Percentiles rank a stretch among this genome's conserved stretches.
Conservation (phyloP, 2,888 invertebrate species). For the Lasioglossum pauxillum region DNA sequence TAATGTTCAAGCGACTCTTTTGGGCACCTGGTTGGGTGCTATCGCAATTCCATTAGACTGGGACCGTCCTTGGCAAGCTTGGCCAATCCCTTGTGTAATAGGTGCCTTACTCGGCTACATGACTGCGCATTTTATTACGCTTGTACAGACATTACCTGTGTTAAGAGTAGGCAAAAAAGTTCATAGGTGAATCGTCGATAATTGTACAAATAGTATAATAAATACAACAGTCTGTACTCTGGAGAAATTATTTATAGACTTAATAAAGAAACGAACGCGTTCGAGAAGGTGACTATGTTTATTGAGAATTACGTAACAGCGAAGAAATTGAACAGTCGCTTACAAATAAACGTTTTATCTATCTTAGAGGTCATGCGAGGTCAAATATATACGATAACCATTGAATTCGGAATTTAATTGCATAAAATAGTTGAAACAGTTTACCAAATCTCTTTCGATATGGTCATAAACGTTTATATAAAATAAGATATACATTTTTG, state of each 20-base stretch:
- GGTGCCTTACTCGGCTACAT: conserved; percentile 89
- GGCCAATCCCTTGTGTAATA: conserved; percentile 90
- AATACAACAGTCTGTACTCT: conserved; percentile 14
- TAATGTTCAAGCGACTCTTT: conserved; percentile 87
- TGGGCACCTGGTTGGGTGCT: conserved; percentile 94
- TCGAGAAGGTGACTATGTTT: background rate
- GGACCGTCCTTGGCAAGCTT: conserved; percentile 95
- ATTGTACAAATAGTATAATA: conserved; percentile 5
- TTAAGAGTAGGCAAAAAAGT: conserved; percentile 72
- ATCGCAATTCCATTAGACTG: conserved; percentile 95
- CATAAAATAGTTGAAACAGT: background rate
- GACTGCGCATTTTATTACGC: conserved; percentile 86
- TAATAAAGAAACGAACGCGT: background rate
- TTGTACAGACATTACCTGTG: conserved; percentile 82
- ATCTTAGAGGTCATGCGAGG: background rate
- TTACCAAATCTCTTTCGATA: background rate
- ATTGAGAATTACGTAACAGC: background rate
- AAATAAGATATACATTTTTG: background rate
- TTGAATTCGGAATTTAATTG: background rate
- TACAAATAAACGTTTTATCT: conserved; percentile 4
- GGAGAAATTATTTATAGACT: background rate
- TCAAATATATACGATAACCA: background rate
- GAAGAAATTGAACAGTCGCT: background rate
- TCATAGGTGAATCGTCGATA: conserved; percentile 63
- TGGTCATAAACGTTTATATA: background rate